phyloP scores from a whole-genome alignment of 2,113 vertebrate genomes.

The Cryptoleucopteryx plumbea region DNA sequence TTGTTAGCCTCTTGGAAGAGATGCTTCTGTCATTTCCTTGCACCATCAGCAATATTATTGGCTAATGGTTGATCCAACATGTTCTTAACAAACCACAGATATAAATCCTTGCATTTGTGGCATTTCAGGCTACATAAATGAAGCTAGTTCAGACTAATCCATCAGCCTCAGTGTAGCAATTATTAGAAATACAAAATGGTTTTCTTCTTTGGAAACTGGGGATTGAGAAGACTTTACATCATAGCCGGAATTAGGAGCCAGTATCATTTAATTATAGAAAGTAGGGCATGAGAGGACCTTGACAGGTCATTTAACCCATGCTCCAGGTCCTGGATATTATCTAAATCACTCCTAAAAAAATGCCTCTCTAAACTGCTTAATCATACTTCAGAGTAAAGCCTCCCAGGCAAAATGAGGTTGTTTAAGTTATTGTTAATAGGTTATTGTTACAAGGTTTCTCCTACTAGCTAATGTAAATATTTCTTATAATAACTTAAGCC shows the following conservation, averaged over 20 bases:
- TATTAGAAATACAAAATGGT: neutral
- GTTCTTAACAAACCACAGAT: neutral
- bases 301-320: neutral
- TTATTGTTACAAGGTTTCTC: neutral
- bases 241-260: neutral
- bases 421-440: neutral
- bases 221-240: neutral
- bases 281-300: neutral
- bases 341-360: neutral
- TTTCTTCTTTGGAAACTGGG: neutral
- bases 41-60: neutral
- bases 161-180: neutral
- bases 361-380: neutral
- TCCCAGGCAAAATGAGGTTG: neutral
- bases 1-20: neutral
- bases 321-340: neutral
- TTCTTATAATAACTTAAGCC: neutral
- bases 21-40: neutral
- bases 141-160: neutral
- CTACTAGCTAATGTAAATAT: neutral
- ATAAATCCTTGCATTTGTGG: neutral
- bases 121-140: neutral
- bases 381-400: neutral
- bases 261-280: neutral
- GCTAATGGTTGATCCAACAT: neutral